A percentile compares a stretch with the other conserved stretches of the same genome.
These are phyloP conservation scores for Lepus europaeus DNA, from an alignment of 2,113 vertebrate genomes.

Conservation along the genomic window DNA sequence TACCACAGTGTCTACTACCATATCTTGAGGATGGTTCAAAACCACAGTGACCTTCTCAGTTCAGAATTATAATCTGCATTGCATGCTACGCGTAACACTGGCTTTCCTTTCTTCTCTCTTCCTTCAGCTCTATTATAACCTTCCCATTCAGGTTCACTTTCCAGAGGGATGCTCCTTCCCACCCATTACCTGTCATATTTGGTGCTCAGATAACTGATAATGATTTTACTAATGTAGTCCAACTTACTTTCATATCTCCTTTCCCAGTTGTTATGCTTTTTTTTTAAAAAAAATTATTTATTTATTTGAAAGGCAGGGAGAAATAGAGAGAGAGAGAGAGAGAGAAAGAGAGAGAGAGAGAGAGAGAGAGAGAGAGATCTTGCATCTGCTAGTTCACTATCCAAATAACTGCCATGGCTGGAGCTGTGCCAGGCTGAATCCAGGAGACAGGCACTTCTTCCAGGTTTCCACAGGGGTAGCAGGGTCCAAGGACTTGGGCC, in stretches of 20 bases:
- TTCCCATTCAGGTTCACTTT: background rate
- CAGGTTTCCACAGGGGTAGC: too few relatives aligned
- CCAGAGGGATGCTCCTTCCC: background rate
- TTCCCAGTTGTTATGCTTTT: background rate
- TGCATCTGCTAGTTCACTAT: too few relatives aligned
- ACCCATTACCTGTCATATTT: background rate
- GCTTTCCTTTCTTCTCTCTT: background rate
- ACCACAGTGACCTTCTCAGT: background rate
- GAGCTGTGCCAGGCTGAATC: too few relatives aligned
- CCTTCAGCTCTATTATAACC: background rate
- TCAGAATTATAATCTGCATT: background rate
- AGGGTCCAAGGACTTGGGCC: too few relatives aligned
- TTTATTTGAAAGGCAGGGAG: too few relatives aligned
- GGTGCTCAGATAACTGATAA: background rate
- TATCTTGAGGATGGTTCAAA: background rate
- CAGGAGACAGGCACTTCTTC: too few relatives aligned
- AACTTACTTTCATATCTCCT: background rate
- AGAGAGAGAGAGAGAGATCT: too few relatives aligned
- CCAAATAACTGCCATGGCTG: too few relatives aligned
- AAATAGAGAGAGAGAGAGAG: too few relatives aligned
- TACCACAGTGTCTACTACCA: too few relatives aligned
- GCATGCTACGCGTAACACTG: accelerated
- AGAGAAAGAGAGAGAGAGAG: too few relatives aligned
- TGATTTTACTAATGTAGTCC: background rate
- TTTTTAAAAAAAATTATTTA: too few relatives aligned